These are phyloP conservation scores for Oreochromis tanganicae DNA, from an alignment of 2,113 vertebrate species.

Conservation along the genomic window DNA sequence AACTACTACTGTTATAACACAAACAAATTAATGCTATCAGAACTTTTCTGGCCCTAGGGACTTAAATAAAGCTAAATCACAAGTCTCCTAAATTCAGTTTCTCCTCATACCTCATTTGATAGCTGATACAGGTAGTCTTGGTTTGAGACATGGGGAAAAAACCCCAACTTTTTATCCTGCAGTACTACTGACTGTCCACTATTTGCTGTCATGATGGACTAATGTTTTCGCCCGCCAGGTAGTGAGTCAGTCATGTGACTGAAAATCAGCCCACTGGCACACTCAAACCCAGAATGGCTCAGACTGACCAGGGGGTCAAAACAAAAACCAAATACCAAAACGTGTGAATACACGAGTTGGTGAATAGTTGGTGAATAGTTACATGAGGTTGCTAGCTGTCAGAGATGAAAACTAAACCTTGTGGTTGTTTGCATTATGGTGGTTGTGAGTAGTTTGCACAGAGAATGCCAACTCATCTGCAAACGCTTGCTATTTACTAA, in stretches of 20 bases:
- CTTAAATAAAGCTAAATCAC: background rate
- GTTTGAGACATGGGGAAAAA: background rate
- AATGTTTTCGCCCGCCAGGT: accelerated
- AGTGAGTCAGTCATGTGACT: background rate
- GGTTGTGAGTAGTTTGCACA: too few relatives aligned
- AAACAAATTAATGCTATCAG: background rate
- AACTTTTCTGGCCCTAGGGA: accelerated
- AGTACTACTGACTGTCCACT: background rate
- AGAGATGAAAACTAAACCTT: too few relatives aligned
- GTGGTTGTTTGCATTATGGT: too few relatives aligned
- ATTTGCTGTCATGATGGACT: background rate
- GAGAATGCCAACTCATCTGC: too few relatives aligned
- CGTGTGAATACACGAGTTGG: too few relatives aligned
- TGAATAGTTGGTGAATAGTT: too few relatives aligned
- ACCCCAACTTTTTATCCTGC: accelerated
- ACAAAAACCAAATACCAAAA: too few relatives aligned
- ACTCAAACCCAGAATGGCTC: too few relatives aligned
- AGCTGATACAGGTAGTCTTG: accelerated
- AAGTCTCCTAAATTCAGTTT: background rate
- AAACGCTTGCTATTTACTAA: too few relatives aligned
- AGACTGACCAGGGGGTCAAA: too few relatives aligned
- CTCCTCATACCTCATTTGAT: background rate
- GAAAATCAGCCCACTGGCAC: accelerated
- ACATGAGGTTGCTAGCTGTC: too few relatives aligned
- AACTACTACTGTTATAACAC: background rate